Evolutionary conservation across 2,888 invertebrate genomes (phyloP).

Genomic region (Aphidoletes aphidimyza): DNA sequence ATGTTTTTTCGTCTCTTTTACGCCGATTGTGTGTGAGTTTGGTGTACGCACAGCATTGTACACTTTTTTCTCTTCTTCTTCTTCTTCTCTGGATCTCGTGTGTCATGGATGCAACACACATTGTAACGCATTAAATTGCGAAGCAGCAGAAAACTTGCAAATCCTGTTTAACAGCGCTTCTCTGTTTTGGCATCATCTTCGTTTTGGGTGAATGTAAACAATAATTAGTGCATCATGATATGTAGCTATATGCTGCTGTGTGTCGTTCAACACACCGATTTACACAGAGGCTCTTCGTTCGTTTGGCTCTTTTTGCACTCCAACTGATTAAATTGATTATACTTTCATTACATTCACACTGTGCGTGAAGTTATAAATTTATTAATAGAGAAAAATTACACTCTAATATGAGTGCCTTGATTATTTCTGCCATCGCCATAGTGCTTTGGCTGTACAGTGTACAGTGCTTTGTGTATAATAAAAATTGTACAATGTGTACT

Average conservation of each 20-base stretch:
- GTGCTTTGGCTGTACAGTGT: too few relatives aligned
- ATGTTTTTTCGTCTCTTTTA: too few relatives aligned
- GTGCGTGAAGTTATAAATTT: background rate
- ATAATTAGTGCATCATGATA: conserved; percentile 28
- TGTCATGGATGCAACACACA: background rate
- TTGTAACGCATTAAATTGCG: background rate
- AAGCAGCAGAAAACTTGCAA: background rate
- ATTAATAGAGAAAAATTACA: conserved; percentile 31
- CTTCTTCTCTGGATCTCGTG: too few relatives aligned
- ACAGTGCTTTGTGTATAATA: too few relatives aligned
- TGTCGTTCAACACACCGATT: background rate
- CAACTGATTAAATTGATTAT: conserved; percentile 49
- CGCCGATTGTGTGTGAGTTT: too few relatives aligned
- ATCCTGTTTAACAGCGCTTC: background rate
- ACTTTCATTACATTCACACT: conserved; percentile 5
- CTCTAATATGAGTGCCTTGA: background rate
- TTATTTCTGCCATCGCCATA: background rate
- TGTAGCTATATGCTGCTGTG: background rate
- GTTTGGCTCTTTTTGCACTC: background rate
- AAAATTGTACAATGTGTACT: too few relatives aligned
- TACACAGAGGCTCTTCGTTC: too few relatives aligned
- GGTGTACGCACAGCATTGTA: too few relatives aligned
- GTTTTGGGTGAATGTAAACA: background rate
- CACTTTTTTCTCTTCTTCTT: too few relatives aligned
- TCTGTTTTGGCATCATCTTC: background rate